Percentiles rank a stretch among this genome's conserved stretches.
phyloP scores from a whole-genome alignment of 2,888 invertebrate genomes.

The Drosophila lutescens region DNA sequence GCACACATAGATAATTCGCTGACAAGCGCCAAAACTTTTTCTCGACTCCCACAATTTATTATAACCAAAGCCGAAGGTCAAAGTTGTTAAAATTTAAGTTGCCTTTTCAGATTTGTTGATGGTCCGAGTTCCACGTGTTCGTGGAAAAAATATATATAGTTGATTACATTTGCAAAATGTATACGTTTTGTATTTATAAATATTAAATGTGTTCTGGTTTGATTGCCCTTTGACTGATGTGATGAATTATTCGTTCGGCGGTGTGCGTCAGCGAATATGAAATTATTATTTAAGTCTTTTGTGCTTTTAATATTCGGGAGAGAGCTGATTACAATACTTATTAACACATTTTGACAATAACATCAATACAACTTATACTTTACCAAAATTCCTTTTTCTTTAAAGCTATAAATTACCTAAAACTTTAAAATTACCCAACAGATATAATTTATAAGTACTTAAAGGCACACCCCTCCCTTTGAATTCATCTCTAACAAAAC shows the following conservation, averaged over 20 bases:
- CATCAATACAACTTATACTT: no score
- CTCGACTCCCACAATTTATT: conserved; percentile 67
- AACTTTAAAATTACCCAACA: not conserved
- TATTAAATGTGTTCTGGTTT: conserved; percentile 54
- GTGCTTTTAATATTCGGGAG: not conserved
- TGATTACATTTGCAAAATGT: conserved; percentile 54
- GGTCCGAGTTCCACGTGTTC: conserved; percentile 30
- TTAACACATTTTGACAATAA: no score
- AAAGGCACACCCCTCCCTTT: not conserved
- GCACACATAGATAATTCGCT: conserved; percentile 67
- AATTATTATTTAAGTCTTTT: conserved; percentile 9
- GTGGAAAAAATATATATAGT: conserved; percentile 30
- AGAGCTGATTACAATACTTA: not conserved
- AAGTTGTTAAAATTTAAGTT: conserved; percentile 69
- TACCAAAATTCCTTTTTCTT: not conserved
- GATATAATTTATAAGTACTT: no score
- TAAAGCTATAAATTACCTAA: not conserved
- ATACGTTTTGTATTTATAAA: conserved; percentile 56
- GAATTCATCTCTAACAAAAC: not conserved
- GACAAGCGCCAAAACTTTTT: conserved; percentile 71
- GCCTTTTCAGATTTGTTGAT: conserved; percentile 58
- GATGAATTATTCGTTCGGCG: conserved; percentile 11
- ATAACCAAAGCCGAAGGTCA: conserved; percentile 64
- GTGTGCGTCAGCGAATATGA: conserved; percentile 12
- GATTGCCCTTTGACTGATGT: conserved; percentile 37